These are phyloP conservation scores for Harlomillsia oculata DNA, from an alignment of 1,140 invertebrate species.

Conservation along the genomic window DNA sequence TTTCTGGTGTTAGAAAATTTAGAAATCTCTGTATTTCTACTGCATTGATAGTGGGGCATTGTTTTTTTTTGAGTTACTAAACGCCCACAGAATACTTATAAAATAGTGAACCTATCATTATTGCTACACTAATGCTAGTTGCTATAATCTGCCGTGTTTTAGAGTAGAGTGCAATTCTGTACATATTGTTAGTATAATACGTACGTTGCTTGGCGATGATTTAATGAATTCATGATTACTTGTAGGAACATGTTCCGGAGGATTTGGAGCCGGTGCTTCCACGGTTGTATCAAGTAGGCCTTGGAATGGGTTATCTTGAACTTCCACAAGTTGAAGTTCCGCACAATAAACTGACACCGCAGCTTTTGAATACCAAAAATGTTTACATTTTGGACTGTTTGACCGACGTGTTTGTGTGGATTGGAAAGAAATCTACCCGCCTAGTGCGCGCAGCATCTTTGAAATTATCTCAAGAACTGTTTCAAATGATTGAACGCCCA, in stretches of 20 bases:
- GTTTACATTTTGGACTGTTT: conserved; percentile 97
- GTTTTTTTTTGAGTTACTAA: too few species aligned
- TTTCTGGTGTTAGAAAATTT: too few species aligned
- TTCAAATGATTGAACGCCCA: conserved; percentile 76
- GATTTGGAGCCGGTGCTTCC: conserved; percentile 67
- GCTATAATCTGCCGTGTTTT: background rate
- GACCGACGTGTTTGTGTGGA: conserved; percentile 97
- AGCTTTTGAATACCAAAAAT: conserved; percentile 77
- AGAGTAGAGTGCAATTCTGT: background rate
- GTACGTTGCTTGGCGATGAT: too few species aligned
- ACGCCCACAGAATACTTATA: too few species aligned
- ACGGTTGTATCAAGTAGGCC: conserved; percentile 80
- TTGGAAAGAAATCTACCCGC: conserved; percentile 95
- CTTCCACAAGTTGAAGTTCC: conserved; percentile 87
- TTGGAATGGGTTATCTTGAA: conserved; percentile 98
- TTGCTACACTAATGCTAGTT: too few species aligned
- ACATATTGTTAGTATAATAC: too few species aligned
- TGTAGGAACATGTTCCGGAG: conserved; percentile 67
- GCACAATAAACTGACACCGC: conserved; percentile 60
- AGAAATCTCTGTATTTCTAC: too few species aligned
- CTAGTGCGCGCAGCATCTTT: conserved; percentile 90
- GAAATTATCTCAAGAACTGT: conserved; percentile 89
- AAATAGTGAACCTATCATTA: too few species aligned
- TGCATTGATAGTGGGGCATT: too few species aligned
- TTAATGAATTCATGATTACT: too few species aligned